phyloP scores from a whole-genome alignment of 2,797 vertebrate species.

The Balearica regulorum region DNA sequence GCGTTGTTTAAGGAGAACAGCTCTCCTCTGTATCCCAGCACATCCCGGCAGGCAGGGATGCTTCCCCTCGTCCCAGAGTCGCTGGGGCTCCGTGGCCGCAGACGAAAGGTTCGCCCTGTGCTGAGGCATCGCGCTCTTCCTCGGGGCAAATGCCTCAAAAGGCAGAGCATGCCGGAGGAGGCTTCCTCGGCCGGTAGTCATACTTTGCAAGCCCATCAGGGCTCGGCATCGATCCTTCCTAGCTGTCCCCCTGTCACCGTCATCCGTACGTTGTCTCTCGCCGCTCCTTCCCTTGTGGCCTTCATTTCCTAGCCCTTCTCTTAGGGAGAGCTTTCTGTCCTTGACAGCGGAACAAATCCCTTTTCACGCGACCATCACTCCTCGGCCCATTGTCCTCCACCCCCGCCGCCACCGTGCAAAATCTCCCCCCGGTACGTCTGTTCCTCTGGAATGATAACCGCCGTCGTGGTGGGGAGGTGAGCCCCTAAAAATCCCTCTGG shows the following conservation, averaged over 20 bases:
- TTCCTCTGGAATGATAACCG: slow-evolving; percentile 24
- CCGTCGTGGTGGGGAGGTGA: neutral
- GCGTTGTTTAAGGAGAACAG: neutral
- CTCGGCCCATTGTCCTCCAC: neutral
- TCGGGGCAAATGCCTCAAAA: fast-evolving
- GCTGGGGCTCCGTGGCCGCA: fast-evolving
- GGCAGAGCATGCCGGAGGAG: neutral
- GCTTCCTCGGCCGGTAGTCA: fast-evolving
- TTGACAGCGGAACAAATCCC: slow-evolving; percentile 76
- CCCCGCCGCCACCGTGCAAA: slow-evolving; percentile 1
- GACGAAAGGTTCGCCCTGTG: neutral
- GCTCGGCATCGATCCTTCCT: neutral
- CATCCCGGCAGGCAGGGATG: fast-evolving
- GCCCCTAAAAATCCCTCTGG: neutral
- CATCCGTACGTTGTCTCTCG: neutral
- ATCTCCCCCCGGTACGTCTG: neutral
- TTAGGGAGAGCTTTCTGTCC: slow-evolving; percentile 57
- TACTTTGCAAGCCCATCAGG: neutral
- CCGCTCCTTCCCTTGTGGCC: neutral
- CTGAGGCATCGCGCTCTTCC: neutral
- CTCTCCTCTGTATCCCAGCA: neutral
- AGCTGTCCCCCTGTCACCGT: neutral
- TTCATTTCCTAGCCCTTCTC: slow-evolving; percentile 49
- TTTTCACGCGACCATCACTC: slow-evolving; percentile 60
- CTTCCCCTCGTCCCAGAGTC: fast-evolving